Evolutionary conservation across 2,888 invertebrate species (phyloP).

Genomic region (Bembecia ichneumoniformis): DNA sequence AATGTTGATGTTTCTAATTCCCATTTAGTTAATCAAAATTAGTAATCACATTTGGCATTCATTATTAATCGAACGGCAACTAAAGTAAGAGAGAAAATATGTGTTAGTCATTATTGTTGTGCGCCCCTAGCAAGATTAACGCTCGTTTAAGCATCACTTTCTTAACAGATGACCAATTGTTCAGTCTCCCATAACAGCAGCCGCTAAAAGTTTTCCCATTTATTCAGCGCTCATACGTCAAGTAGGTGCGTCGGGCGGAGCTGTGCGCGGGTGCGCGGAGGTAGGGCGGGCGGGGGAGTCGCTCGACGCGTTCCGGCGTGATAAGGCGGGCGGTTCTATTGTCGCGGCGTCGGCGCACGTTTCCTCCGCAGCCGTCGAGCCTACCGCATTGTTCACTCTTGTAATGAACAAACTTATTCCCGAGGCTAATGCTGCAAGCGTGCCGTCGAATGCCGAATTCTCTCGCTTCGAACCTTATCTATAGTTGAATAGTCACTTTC

Average conservation of each 20-base stretch:
- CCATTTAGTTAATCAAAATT: too few species aligned
- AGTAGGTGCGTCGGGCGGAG: constrained; percentile 24
- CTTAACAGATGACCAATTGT: constrained; percentile 69
- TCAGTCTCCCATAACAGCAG: constrained; percentile 57
- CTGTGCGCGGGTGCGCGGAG: constrained; percentile 13
- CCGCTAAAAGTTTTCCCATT: constrained; percentile 69
- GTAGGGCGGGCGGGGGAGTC: constrained; percentile 14
- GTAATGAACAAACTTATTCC: constrained; percentile 72
- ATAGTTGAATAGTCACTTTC: constrained; percentile 24
- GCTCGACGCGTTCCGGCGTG: constrained; percentile 65
- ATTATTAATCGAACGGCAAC: too few species aligned
- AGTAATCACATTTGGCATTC: too few species aligned
- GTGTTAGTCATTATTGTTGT: constrained; percentile 14
- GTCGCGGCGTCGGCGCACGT: constrained; percentile 70
- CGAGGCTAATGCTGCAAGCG: constrained; percentile 57
- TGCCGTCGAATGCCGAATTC: constrained; percentile 51
- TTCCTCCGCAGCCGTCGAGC: constrained; percentile 67
- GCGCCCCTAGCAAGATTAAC: constrained; percentile 42
- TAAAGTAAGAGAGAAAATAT: too few species aligned
- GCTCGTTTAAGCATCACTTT: constrained; percentile 46
- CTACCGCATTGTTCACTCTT: constrained; percentile 59
- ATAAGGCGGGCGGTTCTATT: constrained; percentile 64
- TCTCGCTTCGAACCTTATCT: constrained; percentile 49
- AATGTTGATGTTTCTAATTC: too few species aligned
- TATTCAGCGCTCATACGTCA: constrained; percentile 69